phyloP scores from a whole-genome alignment of 2,888 invertebrate species.

The Pseudococcus longispinus region DNA sequence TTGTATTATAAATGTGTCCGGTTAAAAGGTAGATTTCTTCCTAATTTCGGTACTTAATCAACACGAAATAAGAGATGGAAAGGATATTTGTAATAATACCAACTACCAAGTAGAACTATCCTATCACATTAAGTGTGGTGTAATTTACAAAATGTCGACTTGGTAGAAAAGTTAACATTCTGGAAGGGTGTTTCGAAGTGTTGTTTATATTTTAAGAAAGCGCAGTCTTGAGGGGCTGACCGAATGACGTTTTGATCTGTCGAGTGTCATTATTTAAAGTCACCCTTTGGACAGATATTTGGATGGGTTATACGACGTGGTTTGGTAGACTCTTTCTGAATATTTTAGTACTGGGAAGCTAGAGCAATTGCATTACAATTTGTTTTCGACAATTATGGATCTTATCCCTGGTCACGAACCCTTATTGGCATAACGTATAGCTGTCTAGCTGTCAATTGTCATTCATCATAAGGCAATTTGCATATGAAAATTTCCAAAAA shows the following conservation, averaged over 20 bases:
- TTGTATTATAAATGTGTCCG: not conserved
- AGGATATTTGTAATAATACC: not conserved
- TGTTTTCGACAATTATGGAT: too few relatives aligned
- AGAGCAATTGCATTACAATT: too few relatives aligned
- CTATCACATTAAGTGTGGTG: not conserved
- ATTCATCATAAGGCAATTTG: too few relatives aligned
- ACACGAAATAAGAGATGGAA: not conserved
- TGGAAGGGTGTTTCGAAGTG: not conserved
- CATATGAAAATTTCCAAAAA: too few relatives aligned
- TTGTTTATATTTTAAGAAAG: not conserved
- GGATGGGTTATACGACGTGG: not conserved
- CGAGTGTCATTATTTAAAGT: not conserved
- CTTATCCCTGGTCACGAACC: too few relatives aligned
- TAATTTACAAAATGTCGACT: slow-evolving; percentile 2
- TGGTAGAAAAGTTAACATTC: not conserved
- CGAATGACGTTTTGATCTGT: not conserved
- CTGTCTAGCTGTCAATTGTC: too few relatives aligned
- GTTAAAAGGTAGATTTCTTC: slow-evolving; percentile 31
- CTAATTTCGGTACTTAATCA: not conserved
- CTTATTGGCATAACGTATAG: too few relatives aligned
- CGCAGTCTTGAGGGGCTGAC: not conserved
- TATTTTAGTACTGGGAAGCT: too few relatives aligned
- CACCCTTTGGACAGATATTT: not conserved
- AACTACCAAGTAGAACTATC: not conserved
- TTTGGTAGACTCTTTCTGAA: too few relatives aligned